A percentile compares a stretch with the other conserved stretches of the same genome.
These are phyloP conservation scores for Eupithecia subfuscata DNA, from an alignment of 2,888 invertebrate genomes.

Conservation along the genomic window DNA sequence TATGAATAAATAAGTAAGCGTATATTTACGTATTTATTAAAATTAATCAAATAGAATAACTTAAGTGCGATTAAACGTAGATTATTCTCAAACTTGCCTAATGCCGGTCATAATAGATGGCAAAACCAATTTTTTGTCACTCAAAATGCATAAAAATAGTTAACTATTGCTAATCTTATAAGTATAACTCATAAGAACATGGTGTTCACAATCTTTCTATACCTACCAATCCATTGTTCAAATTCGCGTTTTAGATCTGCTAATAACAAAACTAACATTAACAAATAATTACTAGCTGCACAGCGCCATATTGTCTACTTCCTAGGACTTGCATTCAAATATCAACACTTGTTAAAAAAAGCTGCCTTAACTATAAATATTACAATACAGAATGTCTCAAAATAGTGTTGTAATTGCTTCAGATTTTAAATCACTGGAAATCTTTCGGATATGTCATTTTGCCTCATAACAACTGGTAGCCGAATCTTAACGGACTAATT, in stretches of 20 bases:
- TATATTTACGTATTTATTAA: slow-evolving; percentile 28
- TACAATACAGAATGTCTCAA: background rate
- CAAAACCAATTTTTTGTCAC: background rate
- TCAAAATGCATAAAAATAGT: background rate
- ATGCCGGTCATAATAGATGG: background rate
- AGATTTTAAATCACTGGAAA: background rate
- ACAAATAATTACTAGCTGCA: slow-evolving; percentile 23
- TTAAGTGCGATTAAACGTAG: slow-evolving; percentile 27
- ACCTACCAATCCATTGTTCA: background rate
- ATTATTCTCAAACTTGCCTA: background rate
- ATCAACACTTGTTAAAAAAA: slow-evolving; percentile 35
- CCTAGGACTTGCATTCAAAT: slow-evolving; percentile 42
- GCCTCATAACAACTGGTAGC: background rate
- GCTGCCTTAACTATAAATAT: slow-evolving; percentile 21
- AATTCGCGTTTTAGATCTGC: slow-evolving; percentile 22
- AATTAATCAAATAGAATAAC: slow-evolving; percentile 10
- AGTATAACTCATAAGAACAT: slow-evolving; percentile 9
- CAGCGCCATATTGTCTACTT: slow-evolving; percentile 53
- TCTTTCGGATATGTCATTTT: background rate
- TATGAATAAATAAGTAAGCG: slow-evolving; percentile 31
- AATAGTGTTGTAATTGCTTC: background rate
- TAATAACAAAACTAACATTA: slow-evolving; percentile 19
- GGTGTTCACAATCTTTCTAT: background rate
- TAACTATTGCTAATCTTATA: background rate
- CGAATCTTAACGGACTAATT: background rate